Evolutionary conservation across 1,140 invertebrate species (phyloP).

Genomic region (Euwallacea similis): DNA sequence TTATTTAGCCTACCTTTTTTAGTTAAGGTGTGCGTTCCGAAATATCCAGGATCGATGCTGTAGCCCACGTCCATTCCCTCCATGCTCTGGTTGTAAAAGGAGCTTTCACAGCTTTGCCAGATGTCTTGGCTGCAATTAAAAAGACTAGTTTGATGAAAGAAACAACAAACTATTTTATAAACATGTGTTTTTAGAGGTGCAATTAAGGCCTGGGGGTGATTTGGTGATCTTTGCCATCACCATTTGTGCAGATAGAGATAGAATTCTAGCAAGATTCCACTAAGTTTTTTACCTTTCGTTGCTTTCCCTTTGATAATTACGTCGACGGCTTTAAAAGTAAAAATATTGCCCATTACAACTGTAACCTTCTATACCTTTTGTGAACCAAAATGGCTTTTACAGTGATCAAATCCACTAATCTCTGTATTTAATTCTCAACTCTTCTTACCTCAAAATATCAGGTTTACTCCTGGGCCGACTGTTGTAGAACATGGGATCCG

Average conservation of each 20-base stretch:
- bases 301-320: conserved; percentile 64
- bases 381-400: too few relatives aligned
- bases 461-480: conserved; percentile 74
- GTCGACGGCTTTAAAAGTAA: conserved; percentile 55
- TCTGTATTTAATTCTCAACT: background rate
- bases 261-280: background rate
- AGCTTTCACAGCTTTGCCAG: conserved; percentile 47
- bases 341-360: too few relatives aligned
- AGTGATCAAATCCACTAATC: too few relatives aligned
- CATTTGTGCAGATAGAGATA: too few relatives aligned
- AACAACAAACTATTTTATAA: background rate
- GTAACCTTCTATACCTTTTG: too few relatives aligned
- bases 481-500: conserved; percentile 88
- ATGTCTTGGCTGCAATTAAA: conserved; percentile 51
- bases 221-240: too few relatives aligned
- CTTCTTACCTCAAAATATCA: conserved; percentile 53
- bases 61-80: conserved; percentile 54
- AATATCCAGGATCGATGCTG: conserved; percentile 58
- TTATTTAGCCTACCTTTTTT: conserved; percentile 6
- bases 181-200: too few relatives aligned
- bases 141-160: background rate
- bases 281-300: conserved; percentile 60
- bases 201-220: too few relatives aligned
- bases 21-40: conserved; percentile 34
- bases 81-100: conserved; percentile 45